phyloP scores from a whole-genome alignment of 2,888 invertebrate species.

The Aelia acuminata region DNA sequence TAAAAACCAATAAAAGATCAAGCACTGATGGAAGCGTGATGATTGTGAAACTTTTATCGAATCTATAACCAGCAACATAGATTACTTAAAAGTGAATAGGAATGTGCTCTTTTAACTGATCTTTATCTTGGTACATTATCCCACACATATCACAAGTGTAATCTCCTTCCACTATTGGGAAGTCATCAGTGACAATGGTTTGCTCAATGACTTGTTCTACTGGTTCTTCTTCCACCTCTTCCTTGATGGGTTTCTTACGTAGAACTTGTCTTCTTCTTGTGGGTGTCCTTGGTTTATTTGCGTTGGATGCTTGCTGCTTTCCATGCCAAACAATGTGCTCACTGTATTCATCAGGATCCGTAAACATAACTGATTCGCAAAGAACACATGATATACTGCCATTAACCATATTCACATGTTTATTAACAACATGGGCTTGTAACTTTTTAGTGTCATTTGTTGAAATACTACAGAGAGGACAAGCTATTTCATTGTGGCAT shows the following conservation, averaged over 20 bases:
- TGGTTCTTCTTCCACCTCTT: conserved; percentile 61
- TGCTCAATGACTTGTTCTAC: conserved; percentile 63
- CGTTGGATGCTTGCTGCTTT: conserved; percentile 64
- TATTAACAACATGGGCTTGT: conserved; percentile 61
- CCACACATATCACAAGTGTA: conserved; percentile 63
- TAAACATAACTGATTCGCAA: conserved; percentile 64
- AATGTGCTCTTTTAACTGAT: conserved; percentile 62
- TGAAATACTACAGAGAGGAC: conserved; percentile 63
- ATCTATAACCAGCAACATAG: conserved; percentile 16
- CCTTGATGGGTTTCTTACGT: conserved; percentile 56
- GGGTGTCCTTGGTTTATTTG: conserved; percentile 44
- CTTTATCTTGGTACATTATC: conserved; percentile 62
- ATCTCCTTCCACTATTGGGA: conserved; percentile 61
- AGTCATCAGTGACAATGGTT: conserved; percentile 63
- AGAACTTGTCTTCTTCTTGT: conserved; percentile 44
- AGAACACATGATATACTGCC: conserved; percentile 62
- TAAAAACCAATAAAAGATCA: conserved; percentile 49
- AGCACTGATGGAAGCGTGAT: conserved; percentile 51
- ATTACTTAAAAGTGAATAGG: conserved; percentile 62
- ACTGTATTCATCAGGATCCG: conserved; percentile 63
- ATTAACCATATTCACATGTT: conserved; percentile 61
- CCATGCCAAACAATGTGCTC: conserved; percentile 65
- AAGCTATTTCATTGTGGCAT: conserved; percentile 64
- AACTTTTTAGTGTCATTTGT: conserved; percentile 62
- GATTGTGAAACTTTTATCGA: conserved; percentile 37